Evolutionary conservation across 2,113 vertebrate species (phyloP), one percentile per base, ranked within the genome.

Genomic region (Gracilinanus agilis): DNA sequence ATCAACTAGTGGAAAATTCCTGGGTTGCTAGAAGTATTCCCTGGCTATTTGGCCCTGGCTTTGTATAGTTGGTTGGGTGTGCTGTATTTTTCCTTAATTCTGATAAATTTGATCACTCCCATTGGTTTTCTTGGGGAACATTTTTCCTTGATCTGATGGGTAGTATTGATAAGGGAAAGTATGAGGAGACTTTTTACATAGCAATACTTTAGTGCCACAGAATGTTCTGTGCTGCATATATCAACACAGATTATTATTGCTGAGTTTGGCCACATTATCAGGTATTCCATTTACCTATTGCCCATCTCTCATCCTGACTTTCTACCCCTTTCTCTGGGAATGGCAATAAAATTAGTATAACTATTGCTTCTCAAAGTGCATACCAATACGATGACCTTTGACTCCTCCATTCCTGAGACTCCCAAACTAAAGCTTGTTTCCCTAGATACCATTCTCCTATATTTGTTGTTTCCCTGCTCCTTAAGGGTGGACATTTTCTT

Each of bases 1-100:
- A 44, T 75, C 53, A 93, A 56, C 92, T 89, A 13, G 19, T 95
- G 58, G 83, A 94, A 94, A 94, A 91, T 89, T 96, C 53, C 53
- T 83, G 67, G 67, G 9, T 89, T 54, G 44, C 90, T 21, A 10
- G 94, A 75, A 75, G 44, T 44, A 40, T 34, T 91, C 88, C 91
- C 44, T 92, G 49, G 34, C 75, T 91, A 27, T 91, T 55, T 92
- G 93, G 53, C 25, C 44, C 55, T 91, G 27, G 49, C 25, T 0
- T 0, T 90, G 10, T 55, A 23, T n/a, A 75, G 44, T 44, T 55
- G 21, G 88, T 40, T 90, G 75, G 34, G 44, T 53, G 34, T 75
- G 0, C 27, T 75, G n/a, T 90, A 25, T 25, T 90, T 91, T 53
- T 29, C 53, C 24, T 88, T 90, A 24, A 0, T 89, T 91, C 92